A percentile compares a stretch with the other conserved stretches of the same genome.
Evolutionary conservation across 2,888 invertebrate species (phyloP).

Genomic region (Chirona hameri): DNA sequence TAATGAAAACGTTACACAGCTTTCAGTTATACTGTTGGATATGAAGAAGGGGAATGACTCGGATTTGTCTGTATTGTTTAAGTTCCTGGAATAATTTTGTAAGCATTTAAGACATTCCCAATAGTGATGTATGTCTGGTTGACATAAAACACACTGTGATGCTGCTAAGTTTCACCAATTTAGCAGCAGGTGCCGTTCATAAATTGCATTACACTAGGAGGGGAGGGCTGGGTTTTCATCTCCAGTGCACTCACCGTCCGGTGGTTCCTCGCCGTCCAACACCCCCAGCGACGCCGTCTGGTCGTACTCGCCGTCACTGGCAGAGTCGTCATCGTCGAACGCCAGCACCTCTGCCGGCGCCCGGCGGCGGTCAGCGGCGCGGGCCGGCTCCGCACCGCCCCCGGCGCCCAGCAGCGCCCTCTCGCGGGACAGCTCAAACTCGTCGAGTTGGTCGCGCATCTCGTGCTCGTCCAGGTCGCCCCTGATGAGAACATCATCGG

Average conservation of each 20-base stretch:
- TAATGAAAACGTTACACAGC: too few species aligned
- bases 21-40: too few species aligned
- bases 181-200: too few species aligned
- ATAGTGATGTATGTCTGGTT: too few species aligned
- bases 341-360: neutral
- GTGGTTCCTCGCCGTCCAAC: neutral
- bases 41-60: too few species aligned
- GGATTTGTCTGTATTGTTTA: too few species aligned
- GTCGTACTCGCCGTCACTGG: neutral
- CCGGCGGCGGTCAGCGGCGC: neutral
- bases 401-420: neutral
- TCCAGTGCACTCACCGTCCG: neutral
- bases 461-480: conserved; percentile 2
- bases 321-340: neutral
- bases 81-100: too few species aligned
- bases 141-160: too few species aligned
- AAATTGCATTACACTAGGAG: too few species aligned
- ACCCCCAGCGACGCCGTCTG: neutral
- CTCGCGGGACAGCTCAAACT: neutral
- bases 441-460: conserved; percentile 8
- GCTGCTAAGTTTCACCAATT: too few species aligned
- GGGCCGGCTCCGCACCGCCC: neutral
- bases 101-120: too few species aligned
- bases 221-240: too few species aligned
- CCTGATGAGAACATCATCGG: neutral